Conservation (phyloP, 2,113 vertebrate species). For the Meleagris gallopavo region DNA sequence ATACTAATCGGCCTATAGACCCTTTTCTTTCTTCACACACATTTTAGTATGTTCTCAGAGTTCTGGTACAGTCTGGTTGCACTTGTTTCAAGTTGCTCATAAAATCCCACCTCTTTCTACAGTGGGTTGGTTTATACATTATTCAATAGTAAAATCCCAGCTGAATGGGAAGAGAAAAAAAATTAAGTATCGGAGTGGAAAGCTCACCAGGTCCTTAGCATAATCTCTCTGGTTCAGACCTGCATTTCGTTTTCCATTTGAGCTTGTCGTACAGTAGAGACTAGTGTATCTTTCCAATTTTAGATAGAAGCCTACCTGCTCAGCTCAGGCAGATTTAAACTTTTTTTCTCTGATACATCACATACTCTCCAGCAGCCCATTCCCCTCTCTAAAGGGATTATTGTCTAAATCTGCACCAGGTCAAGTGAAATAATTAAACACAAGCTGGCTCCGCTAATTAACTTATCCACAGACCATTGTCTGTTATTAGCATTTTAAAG, state of each 20-base stretch:
- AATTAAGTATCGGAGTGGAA: constrained; percentile 61
- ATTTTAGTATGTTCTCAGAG: constrained; percentile 43
- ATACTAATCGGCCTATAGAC: neutral
- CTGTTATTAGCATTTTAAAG: constrained; percentile 70
- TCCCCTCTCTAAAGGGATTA: constrained; percentile 71
- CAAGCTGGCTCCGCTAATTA: constrained; percentile 74
- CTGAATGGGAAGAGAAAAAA: neutral
- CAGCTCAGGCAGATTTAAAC: constrained; percentile 57
- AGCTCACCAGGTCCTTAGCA: constrained; percentile 69
- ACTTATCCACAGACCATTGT: constrained; percentile 77
- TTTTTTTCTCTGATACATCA: constrained; percentile 61
- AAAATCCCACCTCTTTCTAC: constrained; percentile 65
- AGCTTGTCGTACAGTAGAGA: constrained; percentile 57
- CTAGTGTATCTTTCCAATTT: constrained; percentile 59
- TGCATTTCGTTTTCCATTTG: constrained; percentile 57
- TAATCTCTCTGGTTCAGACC: constrained; percentile 68
- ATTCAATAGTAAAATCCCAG: constrained; percentile 70
- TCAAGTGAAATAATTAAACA: constrained; percentile 79
- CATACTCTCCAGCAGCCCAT: constrained; percentile 46
- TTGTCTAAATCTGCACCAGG: constrained; percentile 69
- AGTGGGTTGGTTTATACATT: constrained; percentile 71
- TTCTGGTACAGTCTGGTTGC: constrained; percentile 46
- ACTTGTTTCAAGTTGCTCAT: constrained; percentile 54
- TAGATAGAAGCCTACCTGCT: constrained; percentile 51
- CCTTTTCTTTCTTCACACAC: neutral